Evolutionary conservation across 2,888 invertebrate genomes (phyloP), one percentile per base, ranked within the genome.

Genomic region (Sabatieria punctata): DNA sequence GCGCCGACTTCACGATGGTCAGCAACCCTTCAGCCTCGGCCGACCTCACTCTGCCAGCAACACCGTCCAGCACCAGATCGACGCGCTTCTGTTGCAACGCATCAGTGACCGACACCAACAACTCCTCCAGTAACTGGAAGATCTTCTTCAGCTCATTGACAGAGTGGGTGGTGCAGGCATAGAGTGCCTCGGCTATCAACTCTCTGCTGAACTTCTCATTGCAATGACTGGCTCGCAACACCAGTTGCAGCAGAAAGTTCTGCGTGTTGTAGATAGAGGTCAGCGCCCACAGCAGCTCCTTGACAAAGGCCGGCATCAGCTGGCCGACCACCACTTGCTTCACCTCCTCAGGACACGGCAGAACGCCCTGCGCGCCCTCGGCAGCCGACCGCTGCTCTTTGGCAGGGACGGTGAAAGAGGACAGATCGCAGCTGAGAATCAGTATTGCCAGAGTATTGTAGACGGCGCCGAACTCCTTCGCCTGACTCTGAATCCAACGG

Each of bases 91-190:
- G 51, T 50, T 68, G 67, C 27, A 69, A 54, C 1, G 61, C 57
- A 53, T 70, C 70, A 49, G 30, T 8, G 8, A 30, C 8, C 8
- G 15, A 15, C 30, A 30, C 8, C 30, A 30, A 8, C 30, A 30
- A 8, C 30, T 30, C 30, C 15, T 30, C 30, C 30, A 30, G n/a
- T 24, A 45, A 55, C 22, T 57, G 56, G 45, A 68, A 68, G 25
- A 70, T 55, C 35, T 65, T 62, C 52, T 67, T 68, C 51, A 71
- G 55, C 54, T 71, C 69, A 59, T 68, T 69, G 41, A 68, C 67
- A 11, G 69, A 66, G 15, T 22, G 3, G 21, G 6, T 33, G 18
- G 15, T 22, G 18, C 2, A 18, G n/a, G 43, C 47, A 18, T 11
- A 11, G 15, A 45, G 38, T 6, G 19, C 55, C 48, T 67, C 63